Percentiles rank a stretch among this genome's conserved stretches.
phyloP scores from a whole-genome alignment of 1,140 invertebrate species.

The Cotesia chilonis region DNA sequence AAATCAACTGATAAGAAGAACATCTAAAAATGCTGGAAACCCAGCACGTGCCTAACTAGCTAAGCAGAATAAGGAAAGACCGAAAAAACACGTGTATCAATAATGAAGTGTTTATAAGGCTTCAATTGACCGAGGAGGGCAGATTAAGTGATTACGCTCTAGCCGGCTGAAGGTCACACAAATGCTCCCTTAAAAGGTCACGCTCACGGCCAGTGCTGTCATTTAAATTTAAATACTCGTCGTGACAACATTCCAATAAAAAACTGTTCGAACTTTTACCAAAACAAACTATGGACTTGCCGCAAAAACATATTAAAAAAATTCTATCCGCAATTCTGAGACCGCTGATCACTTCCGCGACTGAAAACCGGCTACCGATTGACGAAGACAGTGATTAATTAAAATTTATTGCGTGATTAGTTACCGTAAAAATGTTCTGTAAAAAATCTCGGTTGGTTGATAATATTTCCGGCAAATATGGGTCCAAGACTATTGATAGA shows the following conservation, averaged over 20 bases:
- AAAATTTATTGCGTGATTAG: slow-evolving; percentile 11
- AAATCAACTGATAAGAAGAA: too few relatives aligned
- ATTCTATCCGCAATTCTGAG: slow-evolving; percentile 53
- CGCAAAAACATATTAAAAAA: slow-evolving; percentile 49
- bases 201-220: slow-evolving; percentile 40
- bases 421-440: not conserved
- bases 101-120: not conserved
- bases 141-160: not conserved
- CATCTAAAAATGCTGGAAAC: too few relatives aligned
- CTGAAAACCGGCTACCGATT: slow-evolving; percentile 17
- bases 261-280: too few relatives aligned
- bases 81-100: not conserved
- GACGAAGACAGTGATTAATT: slow-evolving; percentile 36
- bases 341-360: slow-evolving; percentile 26
- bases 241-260: slow-evolving; percentile 13
- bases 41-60: not conserved
- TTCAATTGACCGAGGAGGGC: too few relatives aligned
- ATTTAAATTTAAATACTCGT: slow-evolving; percentile 46
- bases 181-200: slow-evolving; percentile 55
- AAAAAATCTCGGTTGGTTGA: not conserved
- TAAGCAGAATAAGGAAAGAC: too few relatives aligned
- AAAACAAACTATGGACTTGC: slow-evolving; percentile 54
- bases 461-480: not conserved
- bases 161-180: slow-evolving; percentile 26
- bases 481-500: slow-evolving; percentile 39